phyloP scores from a whole-genome alignment of 2,113 vertebrate species.

The Zapus hudsonius region DNA sequence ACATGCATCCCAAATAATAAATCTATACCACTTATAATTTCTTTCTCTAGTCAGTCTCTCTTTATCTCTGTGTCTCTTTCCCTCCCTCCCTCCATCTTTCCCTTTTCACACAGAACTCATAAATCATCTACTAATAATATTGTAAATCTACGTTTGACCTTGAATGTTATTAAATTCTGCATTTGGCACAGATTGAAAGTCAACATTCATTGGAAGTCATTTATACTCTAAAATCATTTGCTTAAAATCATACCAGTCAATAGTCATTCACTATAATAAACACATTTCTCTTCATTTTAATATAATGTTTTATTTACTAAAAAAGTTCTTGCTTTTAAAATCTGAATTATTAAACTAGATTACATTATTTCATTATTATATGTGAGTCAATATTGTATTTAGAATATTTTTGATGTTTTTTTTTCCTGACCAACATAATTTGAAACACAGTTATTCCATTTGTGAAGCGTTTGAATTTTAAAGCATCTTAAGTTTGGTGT shows the following conservation, averaged over 20 bases:
- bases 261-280: not conserved
- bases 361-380: not conserved
- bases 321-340: conserved; percentile 15
- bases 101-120: not conserved
- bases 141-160: not conserved
- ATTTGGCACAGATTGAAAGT: not conserved
- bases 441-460: not conserved
- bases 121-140: not conserved
- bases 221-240: conserved; percentile 5
- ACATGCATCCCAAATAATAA: too few species aligned
- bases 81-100: not conserved
- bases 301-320: not conserved
- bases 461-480: not conserved
- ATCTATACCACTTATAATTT: not conserved
- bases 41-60: not conserved
- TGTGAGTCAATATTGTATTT: not conserved
- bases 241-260: not conserved
- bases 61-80: too few species aligned
- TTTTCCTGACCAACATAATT: not conserved
- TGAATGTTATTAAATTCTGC: not conserved
- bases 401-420: not conserved
- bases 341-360: not conserved
- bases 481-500: not conserved
- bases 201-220: conserved; percentile 8
- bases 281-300: not conserved